Evolutionary conservation across 1,140 invertebrate genomes (phyloP).

Genomic region (Saccostrea cuccullata): DNA sequence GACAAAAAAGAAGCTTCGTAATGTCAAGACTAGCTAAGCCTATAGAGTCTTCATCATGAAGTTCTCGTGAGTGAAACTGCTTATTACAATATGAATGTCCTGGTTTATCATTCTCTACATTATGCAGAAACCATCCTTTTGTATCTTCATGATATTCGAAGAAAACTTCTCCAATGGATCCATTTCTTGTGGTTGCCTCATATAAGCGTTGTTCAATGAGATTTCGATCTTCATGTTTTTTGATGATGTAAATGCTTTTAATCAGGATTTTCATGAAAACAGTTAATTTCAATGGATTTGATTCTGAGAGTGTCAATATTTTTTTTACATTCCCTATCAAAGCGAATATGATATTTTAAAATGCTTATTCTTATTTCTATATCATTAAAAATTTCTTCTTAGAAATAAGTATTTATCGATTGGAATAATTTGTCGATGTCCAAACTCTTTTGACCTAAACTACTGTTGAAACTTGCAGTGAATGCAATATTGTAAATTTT

Average conservation of each 20-base stretch:
- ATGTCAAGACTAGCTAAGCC: neutral
- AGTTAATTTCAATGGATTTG: neutral
- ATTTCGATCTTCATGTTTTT: neutral
- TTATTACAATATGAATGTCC: neutral
- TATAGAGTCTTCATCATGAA: neutral
- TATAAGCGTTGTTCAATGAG: neutral
- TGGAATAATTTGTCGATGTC: neutral
- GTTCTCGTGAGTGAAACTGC: neutral
- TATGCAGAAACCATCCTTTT: neutral
- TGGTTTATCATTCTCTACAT: neutral
- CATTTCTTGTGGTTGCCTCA: neutral
- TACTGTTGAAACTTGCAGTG: neutral
- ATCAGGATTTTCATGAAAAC: neutral
- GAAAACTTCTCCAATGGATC: neutral
- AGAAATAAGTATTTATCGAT: neutral
- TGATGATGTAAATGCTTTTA: neutral
- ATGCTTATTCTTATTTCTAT: neutral
- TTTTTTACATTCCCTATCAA: neutral
- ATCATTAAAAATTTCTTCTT: neutral
- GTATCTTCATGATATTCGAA: neutral
- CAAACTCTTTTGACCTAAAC: neutral
- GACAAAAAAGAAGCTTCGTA: neutral
- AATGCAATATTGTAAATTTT: slow-evolving; percentile 12
- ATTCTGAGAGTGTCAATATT: neutral
- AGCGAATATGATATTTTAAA: neutral